phyloP scores from a whole-genome alignment of 2,888 invertebrate species.

The Drosophila tripunctata region DNA sequence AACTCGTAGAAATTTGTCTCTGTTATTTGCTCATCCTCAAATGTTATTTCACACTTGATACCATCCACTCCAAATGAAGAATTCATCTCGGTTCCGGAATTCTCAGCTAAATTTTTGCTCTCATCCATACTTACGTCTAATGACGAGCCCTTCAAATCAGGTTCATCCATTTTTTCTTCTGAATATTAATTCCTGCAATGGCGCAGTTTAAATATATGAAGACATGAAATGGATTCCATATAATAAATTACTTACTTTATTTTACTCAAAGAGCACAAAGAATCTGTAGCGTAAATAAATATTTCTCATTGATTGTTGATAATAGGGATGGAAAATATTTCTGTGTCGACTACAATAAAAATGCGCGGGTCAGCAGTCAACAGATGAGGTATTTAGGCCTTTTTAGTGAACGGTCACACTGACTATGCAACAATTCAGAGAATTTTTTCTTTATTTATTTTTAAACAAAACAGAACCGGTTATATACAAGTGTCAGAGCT shows the following conservation, averaged over 20 bases:
- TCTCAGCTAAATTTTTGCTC: not conserved
- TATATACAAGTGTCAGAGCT: too few relatives aligned
- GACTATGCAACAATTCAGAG: not conserved
- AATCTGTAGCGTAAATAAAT: not conserved
- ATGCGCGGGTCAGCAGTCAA: not conserved
- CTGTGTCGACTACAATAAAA: not conserved
- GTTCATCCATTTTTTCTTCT: not conserved
- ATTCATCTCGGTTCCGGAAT: too few relatives aligned
- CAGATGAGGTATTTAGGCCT: not conserved
- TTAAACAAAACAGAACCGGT: too few relatives aligned
- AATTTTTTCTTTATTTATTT: not conserved
- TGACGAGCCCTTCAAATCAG: not conserved
- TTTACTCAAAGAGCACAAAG: not conserved
- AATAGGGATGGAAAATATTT: constrained; percentile 10
- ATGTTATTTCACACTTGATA: constrained; percentile 46
- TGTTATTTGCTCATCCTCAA: constrained; percentile 43
- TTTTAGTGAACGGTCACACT: not conserved
- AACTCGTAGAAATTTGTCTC: constrained; percentile 33
- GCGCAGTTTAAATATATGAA: not conserved
- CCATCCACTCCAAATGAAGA: not conserved
- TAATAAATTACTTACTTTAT: not conserved
- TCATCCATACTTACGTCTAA: not conserved
- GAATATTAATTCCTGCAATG: not conserved
- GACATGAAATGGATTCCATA: not conserved
- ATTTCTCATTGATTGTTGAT: not conserved